These are phyloP conservation scores for Myotis daubentonii DNA, from an alignment of 2,797 vertebrate genomes.

Conservation along the genomic window DNA sequence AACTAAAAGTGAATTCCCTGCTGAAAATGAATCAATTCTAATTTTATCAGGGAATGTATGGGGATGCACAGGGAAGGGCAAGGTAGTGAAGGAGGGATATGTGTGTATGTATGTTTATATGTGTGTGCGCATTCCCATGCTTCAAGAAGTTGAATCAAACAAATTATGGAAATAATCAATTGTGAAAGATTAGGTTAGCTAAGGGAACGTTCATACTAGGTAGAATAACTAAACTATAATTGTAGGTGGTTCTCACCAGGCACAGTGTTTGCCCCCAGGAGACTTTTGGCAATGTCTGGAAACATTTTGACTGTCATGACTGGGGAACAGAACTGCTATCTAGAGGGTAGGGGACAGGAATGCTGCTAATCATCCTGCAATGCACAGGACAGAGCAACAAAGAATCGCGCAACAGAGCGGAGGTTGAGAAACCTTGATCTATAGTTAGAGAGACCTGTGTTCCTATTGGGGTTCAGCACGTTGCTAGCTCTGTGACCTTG, in stretches of 20 bases:
- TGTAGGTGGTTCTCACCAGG: not conserved
- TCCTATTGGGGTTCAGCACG: not conserved
- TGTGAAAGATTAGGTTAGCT: not conserved
- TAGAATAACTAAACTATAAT: not conserved
- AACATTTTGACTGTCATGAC: not conserved
- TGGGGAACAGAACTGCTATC: not conserved
- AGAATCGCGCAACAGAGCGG: not conserved
- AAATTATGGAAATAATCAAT: not conserved
- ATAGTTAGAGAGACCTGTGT: not conserved
- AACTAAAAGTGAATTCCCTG: not conserved
- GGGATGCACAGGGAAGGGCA: no score
- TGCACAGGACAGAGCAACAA: not conserved
- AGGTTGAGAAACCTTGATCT: not conserved
- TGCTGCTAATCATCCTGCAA: not conserved
- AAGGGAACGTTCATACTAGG: not conserved
- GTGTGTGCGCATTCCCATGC: not conserved
- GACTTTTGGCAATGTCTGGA: not conserved
- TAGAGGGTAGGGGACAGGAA: not conserved
- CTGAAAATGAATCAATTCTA: conserved; percentile 37
- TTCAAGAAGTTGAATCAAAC: not conserved
- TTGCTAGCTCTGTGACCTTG: not conserved
- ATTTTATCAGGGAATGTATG: not conserved
- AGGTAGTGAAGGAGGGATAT: not conserved
- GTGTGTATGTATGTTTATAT: not conserved
- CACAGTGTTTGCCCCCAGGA: not conserved